Evolutionary conservation across 2,113 vertebrate species (phyloP).

Genomic region (Cariama cristata): DNA sequence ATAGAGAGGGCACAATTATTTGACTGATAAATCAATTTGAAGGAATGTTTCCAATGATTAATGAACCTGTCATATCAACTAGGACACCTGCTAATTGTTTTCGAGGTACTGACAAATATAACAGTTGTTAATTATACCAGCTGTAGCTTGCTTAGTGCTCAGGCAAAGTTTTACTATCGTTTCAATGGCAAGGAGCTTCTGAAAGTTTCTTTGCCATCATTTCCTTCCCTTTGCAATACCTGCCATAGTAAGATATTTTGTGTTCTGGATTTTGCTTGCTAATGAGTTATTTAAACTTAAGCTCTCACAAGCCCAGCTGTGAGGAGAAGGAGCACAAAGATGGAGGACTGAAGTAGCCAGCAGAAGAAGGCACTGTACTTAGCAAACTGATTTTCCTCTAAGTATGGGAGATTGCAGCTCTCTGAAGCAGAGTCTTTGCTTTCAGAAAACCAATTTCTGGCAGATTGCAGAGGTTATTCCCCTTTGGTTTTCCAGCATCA

Average conservation of each 20-base stretch:
- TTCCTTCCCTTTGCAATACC: background rate
- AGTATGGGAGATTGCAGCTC: slow-evolving; percentile 74
- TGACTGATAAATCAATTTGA: slow-evolving; percentile 72
- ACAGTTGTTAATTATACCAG: slow-evolving; percentile 64
- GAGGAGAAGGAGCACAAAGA: slow-evolving; percentile 5
- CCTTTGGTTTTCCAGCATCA: slow-evolving; percentile 74
- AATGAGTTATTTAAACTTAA: slow-evolving; percentile 59
- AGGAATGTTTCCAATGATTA: slow-evolving; percentile 69
- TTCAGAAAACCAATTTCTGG: slow-evolving; percentile 80
- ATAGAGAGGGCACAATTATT: slow-evolving; percentile 12
- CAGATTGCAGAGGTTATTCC: slow-evolving; percentile 79
- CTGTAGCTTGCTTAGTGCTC: slow-evolving; percentile 11
- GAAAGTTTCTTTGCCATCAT: slow-evolving; percentile 20
- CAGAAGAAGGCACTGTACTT: slow-evolving; percentile 69
- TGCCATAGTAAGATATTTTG: slow-evolving; percentile 20
- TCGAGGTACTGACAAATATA: slow-evolving; percentile 61
- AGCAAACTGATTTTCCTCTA: slow-evolving; percentile 78
- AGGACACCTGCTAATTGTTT: slow-evolving; percentile 74
- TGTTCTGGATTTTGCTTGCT: slow-evolving; percentile 31
- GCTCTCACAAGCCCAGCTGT: background rate
- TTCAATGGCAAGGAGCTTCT: slow-evolving; percentile 20
- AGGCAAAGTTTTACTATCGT: slow-evolving; percentile 27
- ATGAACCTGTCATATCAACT: slow-evolving; percentile 65
- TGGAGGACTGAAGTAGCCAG: slow-evolving; percentile 34
- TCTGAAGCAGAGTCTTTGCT: slow-evolving; percentile 71